Conservation (phyloP, 2,888 invertebrate species). For the Mamestra brassicae region DNA sequence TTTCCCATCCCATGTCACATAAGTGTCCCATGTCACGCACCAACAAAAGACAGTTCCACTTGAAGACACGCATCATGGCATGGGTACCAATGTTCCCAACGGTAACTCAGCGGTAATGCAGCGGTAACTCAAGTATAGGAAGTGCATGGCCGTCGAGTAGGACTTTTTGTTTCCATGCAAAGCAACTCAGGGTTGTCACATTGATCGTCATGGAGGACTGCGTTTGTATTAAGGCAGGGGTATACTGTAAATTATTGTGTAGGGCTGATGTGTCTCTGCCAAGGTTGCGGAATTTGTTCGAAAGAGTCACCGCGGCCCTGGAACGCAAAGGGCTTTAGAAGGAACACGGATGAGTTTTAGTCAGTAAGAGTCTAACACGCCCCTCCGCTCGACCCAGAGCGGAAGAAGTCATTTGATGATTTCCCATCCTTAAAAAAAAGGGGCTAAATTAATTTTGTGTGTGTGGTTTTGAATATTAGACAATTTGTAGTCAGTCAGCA, state of each 20-base stretch:
- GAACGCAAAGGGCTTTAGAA: no score
- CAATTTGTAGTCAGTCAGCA: neutral
- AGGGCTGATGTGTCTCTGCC: constrained; percentile 29
- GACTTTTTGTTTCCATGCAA: constrained; percentile 51
- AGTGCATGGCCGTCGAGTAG: constrained; percentile 46
- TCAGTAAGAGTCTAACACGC: no score
- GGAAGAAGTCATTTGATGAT: no score
- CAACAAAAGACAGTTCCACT: constrained; percentile 45
- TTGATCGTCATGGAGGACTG: constrained; percentile 61
- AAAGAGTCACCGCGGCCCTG: no score
- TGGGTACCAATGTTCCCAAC: constrained; percentile 24
- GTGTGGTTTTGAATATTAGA: no score
- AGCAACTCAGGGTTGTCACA: constrained; percentile 57
- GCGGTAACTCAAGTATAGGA: constrained; percentile 48
- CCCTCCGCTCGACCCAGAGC: no score
- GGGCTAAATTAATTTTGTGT: no score
- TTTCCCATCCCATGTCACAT: constrained; percentile 16
- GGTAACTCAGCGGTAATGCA: constrained; percentile 33
- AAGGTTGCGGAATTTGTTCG: no score
- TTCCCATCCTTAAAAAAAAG: no score
- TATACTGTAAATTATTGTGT: constrained; percentile 4
- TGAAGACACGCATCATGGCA: constrained; percentile 22
- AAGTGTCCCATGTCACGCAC: constrained; percentile 23
- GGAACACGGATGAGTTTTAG: no score
- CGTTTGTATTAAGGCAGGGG: constrained; percentile 27